Evolutionary conservation across 2,888 invertebrate species (phyloP), one percentile per base, ranked within the genome.

Genomic region (Acanthosoma haemorrhoidale): DNA sequence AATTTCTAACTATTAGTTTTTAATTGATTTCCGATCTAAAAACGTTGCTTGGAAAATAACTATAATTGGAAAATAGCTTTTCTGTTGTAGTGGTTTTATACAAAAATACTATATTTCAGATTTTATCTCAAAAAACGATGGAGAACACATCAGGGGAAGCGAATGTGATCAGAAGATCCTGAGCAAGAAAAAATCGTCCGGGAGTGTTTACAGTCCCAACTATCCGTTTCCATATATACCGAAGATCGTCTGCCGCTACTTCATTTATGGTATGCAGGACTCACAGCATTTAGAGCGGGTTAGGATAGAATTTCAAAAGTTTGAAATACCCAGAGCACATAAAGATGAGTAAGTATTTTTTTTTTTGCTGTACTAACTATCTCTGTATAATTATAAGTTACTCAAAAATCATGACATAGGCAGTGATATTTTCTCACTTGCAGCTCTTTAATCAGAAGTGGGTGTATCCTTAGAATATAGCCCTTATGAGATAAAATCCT

Each of bases 81-180:
- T n/a, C n/a, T n/a, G n/a, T n/a, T n/a, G n/a, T n/a, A n/a, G n/a
- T n/a, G n/a, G n/a, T n/a, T n/a, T n/a, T n/a, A n/a, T n/a, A n/a
- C n/a, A n/a, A n/a, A n/a, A n/a, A n/a, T n/a, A n/a, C 8, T 63
- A 75, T 74, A 66, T 82, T 82, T 59, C 83, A 93, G 92, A 91
- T 87, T 92, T 93, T 84, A 92, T 92, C 84, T 91, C 89, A 82
- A 90, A 90, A 84, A 91, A 92, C 83, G 92, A 92, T 80, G 94
- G 94, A 76, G 91, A 92, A 84, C 96, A 96, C 83, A 94, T 96
- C 80, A 87, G 92, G 80, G 96, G 96, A 79, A 94, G 95, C 76
- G 98, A 99, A 84, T 99, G 99, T 84, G 98, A 99, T 84, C 96
- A 96, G 83, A 92, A 95, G 82, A 95, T 97, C 79, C 86, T 95